Evolutionary conservation across 2,797 vertebrate species (phyloP), one percentile per base, ranked within the genome.

Genomic region (Chelidonichthys spinosus): DNA sequence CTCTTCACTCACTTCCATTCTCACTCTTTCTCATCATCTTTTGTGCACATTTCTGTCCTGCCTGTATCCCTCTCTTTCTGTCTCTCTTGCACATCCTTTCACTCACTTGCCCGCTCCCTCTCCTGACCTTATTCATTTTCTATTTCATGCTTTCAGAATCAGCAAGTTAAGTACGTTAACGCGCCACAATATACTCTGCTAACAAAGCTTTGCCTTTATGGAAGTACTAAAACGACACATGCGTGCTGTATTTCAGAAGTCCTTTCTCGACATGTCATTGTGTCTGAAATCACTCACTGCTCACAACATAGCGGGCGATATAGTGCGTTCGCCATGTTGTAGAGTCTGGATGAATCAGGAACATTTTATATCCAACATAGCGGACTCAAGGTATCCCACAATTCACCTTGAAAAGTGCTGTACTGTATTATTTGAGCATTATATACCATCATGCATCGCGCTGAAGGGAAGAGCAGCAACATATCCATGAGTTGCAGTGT

Each of bases 61-160:
- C 74, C 72, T 54, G 32, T 46, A n/a, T 71, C 39, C 50, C 63
- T 4, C 75, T 46, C 61, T 82, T 36, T 78, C 37, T 40, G 42
- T 54, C 52, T 66, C 43, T 62, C 32, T 76, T 76, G 37, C 76
- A 58, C 69, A 50, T 65, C 59, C 62, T 54, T 47, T 64, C 35
- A 47, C 50, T 56, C 25, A 25, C 64, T 56, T 9, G 2, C 59
- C 77, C 46, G 4, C 72, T 62, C 35, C 35, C 64, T 72, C 49
- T 72, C 73, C 56, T 73, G 36, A 71, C 67, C 78, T 72, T 64
- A 62, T 76, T 82, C 74, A 75, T 84, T 74, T 79, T 66, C 43
- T 58, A 40, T 72, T 63, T 80, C 53, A 49, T 64, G 55, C 61
- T 63, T 53, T 58, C 64, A 77, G 56, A 63, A 2, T 1, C 43